Conservation (phyloP, 2,113 vertebrate genomes). For the Synodontis membranacea region DNA sequence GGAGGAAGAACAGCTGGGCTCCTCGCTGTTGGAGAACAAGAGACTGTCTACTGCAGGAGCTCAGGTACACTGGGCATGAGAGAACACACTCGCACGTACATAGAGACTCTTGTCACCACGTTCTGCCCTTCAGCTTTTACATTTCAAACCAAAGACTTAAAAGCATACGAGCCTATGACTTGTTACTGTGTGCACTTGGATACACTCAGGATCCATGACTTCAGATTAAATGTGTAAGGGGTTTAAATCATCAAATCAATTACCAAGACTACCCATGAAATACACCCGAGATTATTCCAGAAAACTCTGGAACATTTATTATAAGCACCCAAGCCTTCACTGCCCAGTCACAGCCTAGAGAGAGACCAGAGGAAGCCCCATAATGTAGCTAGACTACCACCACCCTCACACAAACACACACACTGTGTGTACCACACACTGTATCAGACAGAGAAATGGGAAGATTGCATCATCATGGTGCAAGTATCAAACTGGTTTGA, state of each 20-base stretch:
- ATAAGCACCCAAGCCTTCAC: conserved; percentile 39
- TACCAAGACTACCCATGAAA: conserved; percentile 4
- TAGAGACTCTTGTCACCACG: background rate
- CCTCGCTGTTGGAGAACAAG: conserved; percentile 69
- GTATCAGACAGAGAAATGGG: background rate
- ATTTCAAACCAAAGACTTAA: conserved; percentile 40
- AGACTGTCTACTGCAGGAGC: conserved; percentile 63
- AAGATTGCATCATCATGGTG: conserved; percentile 26
- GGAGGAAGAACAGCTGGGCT: conserved; percentile 65
- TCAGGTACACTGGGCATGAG: conserved; percentile 73
- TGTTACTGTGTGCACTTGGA: conserved; percentile 33
- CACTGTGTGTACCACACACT: conserved; percentile 1
- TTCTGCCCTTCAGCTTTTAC: conserved; percentile 23
- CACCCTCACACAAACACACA: background rate
- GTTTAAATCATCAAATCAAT: background rate
- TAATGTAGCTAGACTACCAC: conserved; percentile 19
- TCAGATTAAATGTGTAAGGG: background rate
- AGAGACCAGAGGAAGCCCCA: conserved; percentile 7
- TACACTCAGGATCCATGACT: conserved; percentile 21
- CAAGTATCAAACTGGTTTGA: background rate
- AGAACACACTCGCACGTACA: background rate
- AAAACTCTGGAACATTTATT: conserved; percentile 18
- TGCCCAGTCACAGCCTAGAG: conserved; percentile 25
- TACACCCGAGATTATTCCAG: conserved; percentile 17
- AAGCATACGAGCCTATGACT: background rate